Conservation (phyloP, 2,113 vertebrate species). For the Lagenorhynchus albirostris region DNA sequence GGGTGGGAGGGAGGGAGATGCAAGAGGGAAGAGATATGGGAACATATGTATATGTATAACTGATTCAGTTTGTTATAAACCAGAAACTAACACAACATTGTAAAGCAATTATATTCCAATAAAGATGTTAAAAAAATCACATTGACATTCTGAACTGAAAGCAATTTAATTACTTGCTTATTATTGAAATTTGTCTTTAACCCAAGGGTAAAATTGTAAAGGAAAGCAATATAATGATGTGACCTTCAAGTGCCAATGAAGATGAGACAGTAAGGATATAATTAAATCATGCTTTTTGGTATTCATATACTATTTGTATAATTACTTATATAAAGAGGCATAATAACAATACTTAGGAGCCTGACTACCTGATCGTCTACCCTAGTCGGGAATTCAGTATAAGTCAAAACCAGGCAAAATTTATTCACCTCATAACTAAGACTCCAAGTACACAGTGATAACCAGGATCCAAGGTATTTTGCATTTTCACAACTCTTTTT, state of each 20-base stretch:
- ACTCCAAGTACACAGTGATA: no score
- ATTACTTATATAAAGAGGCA: not conserved
- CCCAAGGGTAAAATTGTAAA: constrained; percentile 12
- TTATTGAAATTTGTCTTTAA: not conserved
- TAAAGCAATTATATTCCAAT: no score
- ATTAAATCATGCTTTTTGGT: not conserved
- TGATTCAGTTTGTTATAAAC: no score
- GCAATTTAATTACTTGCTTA: constrained; percentile 16
- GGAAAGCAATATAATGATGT: not conserved
- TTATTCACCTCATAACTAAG: no score
- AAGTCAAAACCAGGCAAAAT: not conserved
- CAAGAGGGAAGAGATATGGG: no score
- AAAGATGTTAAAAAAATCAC: no score
- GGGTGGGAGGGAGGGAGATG: no score
- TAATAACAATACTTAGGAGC: not conserved
- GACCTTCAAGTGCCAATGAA: not conserved
- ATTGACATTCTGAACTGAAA: not conserved
- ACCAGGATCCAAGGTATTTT: no score
- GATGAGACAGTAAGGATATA: not conserved
- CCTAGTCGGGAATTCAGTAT: not conserved
- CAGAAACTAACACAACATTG: no score
- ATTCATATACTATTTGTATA: not conserved
- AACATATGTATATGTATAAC: no score
- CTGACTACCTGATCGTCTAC: not conserved
- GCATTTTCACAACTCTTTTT: no score